phyloP scores from a whole-genome alignment of 2,113 vertebrate species.

The Engystomops pustulosus region DNA sequence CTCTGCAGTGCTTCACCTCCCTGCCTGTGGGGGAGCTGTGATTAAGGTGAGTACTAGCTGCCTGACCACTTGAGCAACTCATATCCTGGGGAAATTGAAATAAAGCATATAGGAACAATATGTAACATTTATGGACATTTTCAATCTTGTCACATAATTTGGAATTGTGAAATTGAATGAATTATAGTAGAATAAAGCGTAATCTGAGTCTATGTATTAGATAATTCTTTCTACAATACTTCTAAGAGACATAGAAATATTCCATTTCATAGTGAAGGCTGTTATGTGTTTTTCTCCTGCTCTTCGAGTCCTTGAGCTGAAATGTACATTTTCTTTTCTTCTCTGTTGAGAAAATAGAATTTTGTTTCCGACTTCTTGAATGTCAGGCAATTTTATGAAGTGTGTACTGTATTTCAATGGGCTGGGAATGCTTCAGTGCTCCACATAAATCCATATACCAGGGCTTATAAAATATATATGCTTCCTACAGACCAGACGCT shows the following conservation, averaged over 20 bases:
- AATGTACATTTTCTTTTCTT: constrained; percentile 41
- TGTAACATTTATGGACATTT: no score
- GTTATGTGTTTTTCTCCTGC: background rate
- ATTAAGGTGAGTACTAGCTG: no score
- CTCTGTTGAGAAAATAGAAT: background rate
- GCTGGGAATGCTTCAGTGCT: background rate
- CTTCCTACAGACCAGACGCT: no score
- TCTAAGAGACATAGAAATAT: background rate
- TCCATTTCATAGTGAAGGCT: constrained; percentile 25
- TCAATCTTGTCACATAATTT: no score
- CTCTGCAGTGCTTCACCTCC: no score
- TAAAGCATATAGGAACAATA: no score
- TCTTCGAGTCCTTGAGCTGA: background rate
- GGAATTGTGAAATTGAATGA: background rate
- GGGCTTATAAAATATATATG: background rate
- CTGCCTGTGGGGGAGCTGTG: no score
- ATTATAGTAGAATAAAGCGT: background rate
- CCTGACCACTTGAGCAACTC: no score
- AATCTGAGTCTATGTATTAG: background rate
- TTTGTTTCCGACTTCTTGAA: constrained; percentile 2
- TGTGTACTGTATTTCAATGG: background rate
- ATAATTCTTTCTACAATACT: background rate
- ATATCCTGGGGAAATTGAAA: no score
- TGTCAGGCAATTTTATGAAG: constrained; percentile 25
- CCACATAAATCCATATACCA: background rate